A percentile compares a stretch with the other conserved stretches of the same genome.
Conservation (phyloP, 2,113 vertebrate genomes). For the Nyctereutes procyonoides region DNA sequence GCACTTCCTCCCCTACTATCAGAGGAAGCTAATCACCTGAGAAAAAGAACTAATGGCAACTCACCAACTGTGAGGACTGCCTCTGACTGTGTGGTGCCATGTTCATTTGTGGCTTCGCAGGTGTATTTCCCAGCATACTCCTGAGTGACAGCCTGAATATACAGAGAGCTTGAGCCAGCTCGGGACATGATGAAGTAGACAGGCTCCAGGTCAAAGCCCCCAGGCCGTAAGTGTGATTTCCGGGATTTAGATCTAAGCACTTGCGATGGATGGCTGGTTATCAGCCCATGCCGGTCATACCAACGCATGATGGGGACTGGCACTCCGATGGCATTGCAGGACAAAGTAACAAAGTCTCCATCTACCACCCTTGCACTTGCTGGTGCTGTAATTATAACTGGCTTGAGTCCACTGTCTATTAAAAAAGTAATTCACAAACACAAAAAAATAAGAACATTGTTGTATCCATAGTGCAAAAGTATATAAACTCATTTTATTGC, state of each 20-base stretch:
- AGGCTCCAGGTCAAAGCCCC: constrained; percentile 58
- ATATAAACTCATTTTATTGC: neutral
- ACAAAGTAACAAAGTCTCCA: constrained; percentile 83
- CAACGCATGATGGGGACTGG: constrained; percentile 85
- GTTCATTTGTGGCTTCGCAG: constrained; percentile 85
- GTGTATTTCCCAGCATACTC: constrained; percentile 82
- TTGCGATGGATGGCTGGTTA: constrained; percentile 79
- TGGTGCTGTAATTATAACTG: constrained; percentile 83
- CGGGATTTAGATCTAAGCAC: constrained; percentile 79
- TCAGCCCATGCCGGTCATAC: constrained; percentile 84
- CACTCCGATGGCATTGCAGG: constrained; percentile 87
- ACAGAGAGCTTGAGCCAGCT: constrained; percentile 84
- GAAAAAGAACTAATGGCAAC: neutral
- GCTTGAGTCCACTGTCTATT: constrained; percentile 80
- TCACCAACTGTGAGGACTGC: constrained; percentile 86
- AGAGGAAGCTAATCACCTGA: neutral
- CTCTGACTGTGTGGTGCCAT: constrained; percentile 76
- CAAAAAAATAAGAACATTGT: neutral
- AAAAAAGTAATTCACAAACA: constrained; percentile 40
- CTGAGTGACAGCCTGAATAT: constrained; percentile 69
- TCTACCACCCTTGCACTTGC: constrained; percentile 74
- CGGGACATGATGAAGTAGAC: constrained; percentile 73
- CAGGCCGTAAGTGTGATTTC: constrained; percentile 62
- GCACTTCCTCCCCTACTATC: neutral
- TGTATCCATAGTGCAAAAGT: neutral